Base-by-base conservation (phyloP, 2,113 vertebrate species). In the Mobula birostris region DNA sequence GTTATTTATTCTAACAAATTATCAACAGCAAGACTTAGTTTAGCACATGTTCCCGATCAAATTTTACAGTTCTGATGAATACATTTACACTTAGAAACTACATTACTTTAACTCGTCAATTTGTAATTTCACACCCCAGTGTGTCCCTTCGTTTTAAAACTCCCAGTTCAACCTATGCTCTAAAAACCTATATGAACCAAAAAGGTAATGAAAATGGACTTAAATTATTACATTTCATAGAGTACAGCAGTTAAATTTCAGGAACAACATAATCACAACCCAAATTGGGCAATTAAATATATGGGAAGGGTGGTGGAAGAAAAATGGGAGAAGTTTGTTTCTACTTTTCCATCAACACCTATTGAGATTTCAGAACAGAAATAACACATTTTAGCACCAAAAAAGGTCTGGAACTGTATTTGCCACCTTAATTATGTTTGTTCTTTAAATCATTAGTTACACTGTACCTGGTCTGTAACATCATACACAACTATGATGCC, bases 401-500 rank as follows among this genome's bases (percentile, higher is more conserved):
- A 32, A 66, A 12, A 32, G 5, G 6, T 68, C 9, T 66, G 14
- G 15, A 90, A 32, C 29, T 19, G 40, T 14, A 63, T 66, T 15
- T 32, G 29, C 4, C n/a, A 36, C n/a, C 11, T 17, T 17, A 19
- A 90, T 66, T 2, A 19, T 14, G 5, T 90, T 66, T 68, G 12
- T 15, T 90, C n/a, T n/a, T 61, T 17, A 12, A 1, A 27, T 21
- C 48, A 61, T 27, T 66, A 36, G 85, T 19, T 90, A 27, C 24
- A 48, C 19, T 1, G 36, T 95, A 99, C 98, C 98, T 99, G 98
- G 95, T 99, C 98, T 82, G 98, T 99, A 94, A 99, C 98, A 95
- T 99, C 98, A 95, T 99, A 99, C 94, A 99, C 98, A 40, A 99
- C 98, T 94, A 99, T 99, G 97, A 99, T 99, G 95, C 98, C 98